Conservation (phyloP, 2,888 invertebrate genomes). For the Hartigia nigra region DNA sequence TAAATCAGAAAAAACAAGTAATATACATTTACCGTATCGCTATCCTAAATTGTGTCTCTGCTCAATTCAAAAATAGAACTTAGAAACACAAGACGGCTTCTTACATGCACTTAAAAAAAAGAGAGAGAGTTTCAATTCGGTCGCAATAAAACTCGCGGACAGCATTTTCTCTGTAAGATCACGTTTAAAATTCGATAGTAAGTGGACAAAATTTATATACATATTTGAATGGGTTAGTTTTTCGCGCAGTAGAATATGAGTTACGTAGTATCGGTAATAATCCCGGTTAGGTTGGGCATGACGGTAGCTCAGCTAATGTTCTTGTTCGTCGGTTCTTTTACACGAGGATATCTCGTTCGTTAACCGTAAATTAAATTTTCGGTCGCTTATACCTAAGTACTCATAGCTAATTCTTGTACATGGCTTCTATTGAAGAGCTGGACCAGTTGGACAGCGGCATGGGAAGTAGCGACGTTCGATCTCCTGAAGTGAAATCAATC, state of each 20-base stretch:
- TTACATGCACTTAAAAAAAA: neutral
- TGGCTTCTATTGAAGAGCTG: slow-evolving; percentile 57
- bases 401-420: slow-evolving; percentile 30
- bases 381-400: neutral
- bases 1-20: neutral
- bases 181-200: neutral
- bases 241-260: neutral
- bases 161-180: neutral
- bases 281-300: neutral
- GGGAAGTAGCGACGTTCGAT: slow-evolving; percentile 58
- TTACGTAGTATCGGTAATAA: neutral
- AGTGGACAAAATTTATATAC: neutral
- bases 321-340: neutral
- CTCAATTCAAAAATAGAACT: neutral
- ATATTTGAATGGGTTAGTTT: neutral
- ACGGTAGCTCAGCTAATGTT: neutral
- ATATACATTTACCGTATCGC: neutral
- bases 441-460: slow-evolving; percentile 59
- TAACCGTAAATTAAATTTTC: neutral
- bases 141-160: neutral
- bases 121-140: neutral
- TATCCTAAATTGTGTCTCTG: neutral
- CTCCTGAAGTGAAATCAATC: slow-evolving; percentile 58
- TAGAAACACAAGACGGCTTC: neutral
- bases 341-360: neutral